Evolutionary conservation across 2,113 vertebrate genomes (phyloP).

Genomic region (Pollimyrus isidori): DNA sequence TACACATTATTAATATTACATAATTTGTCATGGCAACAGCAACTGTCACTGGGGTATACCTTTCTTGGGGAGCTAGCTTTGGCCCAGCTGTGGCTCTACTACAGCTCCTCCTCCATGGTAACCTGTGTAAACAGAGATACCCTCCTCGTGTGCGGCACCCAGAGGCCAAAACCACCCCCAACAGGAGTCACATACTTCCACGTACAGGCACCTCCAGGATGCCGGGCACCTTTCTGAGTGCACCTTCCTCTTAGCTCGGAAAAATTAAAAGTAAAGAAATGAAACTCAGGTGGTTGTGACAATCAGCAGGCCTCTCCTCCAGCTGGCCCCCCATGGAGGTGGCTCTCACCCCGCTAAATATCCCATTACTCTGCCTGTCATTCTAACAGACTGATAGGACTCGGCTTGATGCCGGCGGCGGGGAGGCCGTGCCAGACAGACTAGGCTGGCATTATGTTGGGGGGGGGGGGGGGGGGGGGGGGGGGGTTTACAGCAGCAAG

Average conservation of each 20-base stretch:
- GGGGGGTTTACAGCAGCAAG: not conserved
- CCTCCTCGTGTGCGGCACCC: not conserved
- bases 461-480: not conserved
- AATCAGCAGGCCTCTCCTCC: not conserved
- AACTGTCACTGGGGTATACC: not conserved
- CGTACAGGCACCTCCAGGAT: not conserved
- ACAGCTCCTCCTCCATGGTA: not conserved
- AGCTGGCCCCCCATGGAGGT: not conserved
- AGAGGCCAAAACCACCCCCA: not conserved
- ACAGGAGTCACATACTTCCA: not conserved
- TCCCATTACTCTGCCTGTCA: not conserved
- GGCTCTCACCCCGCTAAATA: constrained; percentile 8
- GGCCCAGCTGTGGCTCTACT: not conserved
- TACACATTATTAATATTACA: too few species aligned
- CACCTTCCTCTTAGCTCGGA: not conserved
- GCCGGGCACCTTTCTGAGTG: not conserved
- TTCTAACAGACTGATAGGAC: not conserved
- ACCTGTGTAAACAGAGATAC: not conserved
- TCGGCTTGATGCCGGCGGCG: not conserved
- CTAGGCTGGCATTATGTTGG: not conserved
- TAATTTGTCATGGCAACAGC: too few species aligned
- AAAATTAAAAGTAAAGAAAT: not conserved
- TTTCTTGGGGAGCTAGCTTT: not conserved
- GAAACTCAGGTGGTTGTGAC: not conserved
- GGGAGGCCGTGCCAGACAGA: not conserved